These are phyloP conservation scores for Dryocosmus kuriphilus DNA, from an alignment of 2,888 invertebrate species.

Conservation along the genomic window DNA sequence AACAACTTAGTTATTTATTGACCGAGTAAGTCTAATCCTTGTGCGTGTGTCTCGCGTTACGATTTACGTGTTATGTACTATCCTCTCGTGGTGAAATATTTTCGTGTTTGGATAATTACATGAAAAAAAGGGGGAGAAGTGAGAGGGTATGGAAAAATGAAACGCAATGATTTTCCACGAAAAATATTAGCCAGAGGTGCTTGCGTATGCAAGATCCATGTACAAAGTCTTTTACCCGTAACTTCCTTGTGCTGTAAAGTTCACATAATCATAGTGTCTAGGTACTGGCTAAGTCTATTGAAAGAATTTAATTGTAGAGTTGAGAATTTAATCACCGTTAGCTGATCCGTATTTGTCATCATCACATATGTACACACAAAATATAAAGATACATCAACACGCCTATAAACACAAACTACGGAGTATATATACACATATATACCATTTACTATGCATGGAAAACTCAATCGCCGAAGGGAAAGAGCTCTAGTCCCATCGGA, in stretches of 20 bases:
- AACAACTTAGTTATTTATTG: constrained; percentile 72
- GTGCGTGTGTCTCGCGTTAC: constrained; percentile 72
- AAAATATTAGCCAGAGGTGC: constrained; percentile 47
- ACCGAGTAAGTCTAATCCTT: constrained; percentile 72
- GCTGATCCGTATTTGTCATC: constrained; percentile 75
- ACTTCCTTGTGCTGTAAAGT: constrained; percentile 77
- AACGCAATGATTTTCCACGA: constrained; percentile 27
- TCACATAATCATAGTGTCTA: constrained; percentile 77
- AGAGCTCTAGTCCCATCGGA: constrained; percentile 1
- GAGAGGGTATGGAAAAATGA: constrained; percentile 21
- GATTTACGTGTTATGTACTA: constrained; percentile 46
- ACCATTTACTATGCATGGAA: constrained; percentile 26
- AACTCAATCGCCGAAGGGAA: constrained; percentile 15
- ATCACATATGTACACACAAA: constrained; percentile 58
- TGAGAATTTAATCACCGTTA: constrained; percentile 75
- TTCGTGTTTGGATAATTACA: constrained; percentile 45
- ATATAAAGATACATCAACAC: constrained; percentile 43
- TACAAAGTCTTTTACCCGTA: constrained; percentile 76
- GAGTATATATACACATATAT: neutral
- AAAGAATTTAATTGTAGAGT: constrained; percentile 70
- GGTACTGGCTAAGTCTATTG: constrained; percentile 74
- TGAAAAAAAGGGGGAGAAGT: neutral
- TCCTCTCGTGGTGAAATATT: constrained; percentile 62
- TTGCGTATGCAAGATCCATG: constrained; percentile 73
- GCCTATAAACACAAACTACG: constrained; percentile 40